These are phyloP conservation scores for Aphelenchoides besseyi DNA, from an alignment of 1,140 invertebrate genomes.

Conservation along the genomic window DNA sequence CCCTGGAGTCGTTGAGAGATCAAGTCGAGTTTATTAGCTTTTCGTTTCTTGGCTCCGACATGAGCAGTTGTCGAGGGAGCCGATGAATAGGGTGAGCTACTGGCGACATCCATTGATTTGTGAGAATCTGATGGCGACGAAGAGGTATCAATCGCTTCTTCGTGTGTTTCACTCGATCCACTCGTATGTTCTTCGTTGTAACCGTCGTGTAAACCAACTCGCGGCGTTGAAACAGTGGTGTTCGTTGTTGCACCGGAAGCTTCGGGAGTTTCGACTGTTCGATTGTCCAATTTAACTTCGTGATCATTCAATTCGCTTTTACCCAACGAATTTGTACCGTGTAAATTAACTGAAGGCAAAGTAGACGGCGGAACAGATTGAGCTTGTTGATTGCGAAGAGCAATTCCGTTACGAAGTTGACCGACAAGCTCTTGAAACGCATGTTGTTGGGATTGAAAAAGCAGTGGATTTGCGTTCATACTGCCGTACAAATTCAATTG, in stretches of 20 bases:
- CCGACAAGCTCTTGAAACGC: background rate
- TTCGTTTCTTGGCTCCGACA: slow-evolving; percentile 66
- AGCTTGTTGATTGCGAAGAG: background rate
- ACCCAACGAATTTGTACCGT: background rate
- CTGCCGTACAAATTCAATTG: background rate
- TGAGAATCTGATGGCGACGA: slow-evolving; percentile 12
- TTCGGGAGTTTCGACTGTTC: background rate
- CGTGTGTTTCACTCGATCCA: slow-evolving; percentile 1
- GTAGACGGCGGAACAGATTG: background rate
- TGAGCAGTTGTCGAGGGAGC: background rate
- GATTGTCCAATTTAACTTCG: background rate
- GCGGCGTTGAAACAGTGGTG: slow-evolving; percentile 3
- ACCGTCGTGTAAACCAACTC: background rate
- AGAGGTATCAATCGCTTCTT: background rate
- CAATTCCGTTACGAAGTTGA: slow-evolving; percentile 2
- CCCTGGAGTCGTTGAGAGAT: slow-evolving; percentile 66
- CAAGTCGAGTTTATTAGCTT: slow-evolving; percentile 76
- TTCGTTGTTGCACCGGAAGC: background rate
- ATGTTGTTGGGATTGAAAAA: background rate
- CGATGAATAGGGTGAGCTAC: slow-evolving; percentile 16
- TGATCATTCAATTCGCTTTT: background rate
- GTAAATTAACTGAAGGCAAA: background rate
- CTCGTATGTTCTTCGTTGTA: background rate
- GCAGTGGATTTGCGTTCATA: background rate
- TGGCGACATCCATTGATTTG: slow-evolving; percentile 16